These are phyloP conservation scores for Callyntrura guangdongensis DNA, from an alignment of 2,888 invertebrate genomes.

Conservation along the genomic window DNA sequence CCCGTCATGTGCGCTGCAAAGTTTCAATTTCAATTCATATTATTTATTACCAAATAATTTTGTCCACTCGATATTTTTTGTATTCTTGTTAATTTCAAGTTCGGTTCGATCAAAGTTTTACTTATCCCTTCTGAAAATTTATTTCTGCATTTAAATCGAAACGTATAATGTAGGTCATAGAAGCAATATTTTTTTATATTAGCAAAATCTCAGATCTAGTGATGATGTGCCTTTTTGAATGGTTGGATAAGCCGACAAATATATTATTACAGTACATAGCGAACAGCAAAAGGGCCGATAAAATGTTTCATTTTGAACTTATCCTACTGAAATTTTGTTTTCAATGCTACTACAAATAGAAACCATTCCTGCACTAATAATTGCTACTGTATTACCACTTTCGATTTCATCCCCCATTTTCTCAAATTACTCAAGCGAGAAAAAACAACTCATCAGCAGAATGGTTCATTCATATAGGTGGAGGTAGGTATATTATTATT, in stretches of 20 bases:
- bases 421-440: not conserved
- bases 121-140: too few relatives aligned
- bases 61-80: too few relatives aligned
- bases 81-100: too few relatives aligned
- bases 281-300: too few relatives aligned
- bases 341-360: not conserved
- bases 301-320: too few relatives aligned
- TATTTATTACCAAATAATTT: too few relatives aligned
- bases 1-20: too few relatives aligned
- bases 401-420: slow-evolving; percentile 52
- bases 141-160: not conserved
- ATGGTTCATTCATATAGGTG: not conserved
- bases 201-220: too few relatives aligned
- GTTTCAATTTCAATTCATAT: too few relatives aligned
- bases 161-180: slow-evolving; percentile 69
- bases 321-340: not conserved
- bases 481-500: not conserved
- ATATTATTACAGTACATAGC: too few relatives aligned
- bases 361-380: not conserved
- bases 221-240: not conserved
- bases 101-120: too few relatives aligned
- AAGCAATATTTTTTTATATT: slow-evolving; percentile 2
- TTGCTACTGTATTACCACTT: slow-evolving; percentile 48
- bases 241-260: not conserved
- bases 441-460: slow-evolving; percentile 2